Evolutionary conservation across 2,113 vertebrate species (phyloP), one percentile per base, ranked within the genome.

Genomic region (Lepus timidus): DNA sequence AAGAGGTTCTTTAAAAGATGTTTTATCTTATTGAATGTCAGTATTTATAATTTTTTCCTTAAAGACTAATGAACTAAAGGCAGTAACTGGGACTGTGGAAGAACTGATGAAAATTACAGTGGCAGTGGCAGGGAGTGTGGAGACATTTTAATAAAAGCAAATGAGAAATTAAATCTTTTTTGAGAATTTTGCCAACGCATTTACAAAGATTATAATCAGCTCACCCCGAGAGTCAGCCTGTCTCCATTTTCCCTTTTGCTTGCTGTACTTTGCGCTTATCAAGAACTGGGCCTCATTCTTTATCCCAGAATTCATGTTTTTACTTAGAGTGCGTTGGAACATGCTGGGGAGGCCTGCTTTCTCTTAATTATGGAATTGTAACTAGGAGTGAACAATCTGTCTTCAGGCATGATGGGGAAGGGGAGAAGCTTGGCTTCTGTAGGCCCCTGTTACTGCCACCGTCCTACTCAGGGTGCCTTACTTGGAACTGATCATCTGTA

Each of bases 31-130:
- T 68, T 97, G 65, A 96, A 25, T 87, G 23, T 88, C 75, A 74
- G n/a, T 97, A 95, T 93, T 93, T 96, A 90, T 97, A 96, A 85
- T 94, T 96, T 96, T 86, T 85, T 80, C 88, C 90, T 94, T 55
- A 80, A 55, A 52, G 65, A 85, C 62, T 95, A 73, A 73, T 79
- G 80, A 92, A 85, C 61, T 90, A 79, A 96, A 78, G 36, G 67
- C 8, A 93, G 61, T 94, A 85, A 84, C 75, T 92, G 61, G 17
- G 27, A 61, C 36, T n/a, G 27, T 80, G 78, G 67, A 85, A 90
- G 23, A 96, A 88, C 13, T 65, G 55, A 68, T 85, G 74, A 71
- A 87, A 95, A 78, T 90, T 70, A 64, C n/a, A 94, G 27, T 78
- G 52, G 44, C 79, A 62, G n/a, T 88, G n/a, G 61, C 7, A 27